phyloP scores from a whole-genome alignment of 2,797 vertebrate genomes.

The Iguana delicatissima region DNA sequence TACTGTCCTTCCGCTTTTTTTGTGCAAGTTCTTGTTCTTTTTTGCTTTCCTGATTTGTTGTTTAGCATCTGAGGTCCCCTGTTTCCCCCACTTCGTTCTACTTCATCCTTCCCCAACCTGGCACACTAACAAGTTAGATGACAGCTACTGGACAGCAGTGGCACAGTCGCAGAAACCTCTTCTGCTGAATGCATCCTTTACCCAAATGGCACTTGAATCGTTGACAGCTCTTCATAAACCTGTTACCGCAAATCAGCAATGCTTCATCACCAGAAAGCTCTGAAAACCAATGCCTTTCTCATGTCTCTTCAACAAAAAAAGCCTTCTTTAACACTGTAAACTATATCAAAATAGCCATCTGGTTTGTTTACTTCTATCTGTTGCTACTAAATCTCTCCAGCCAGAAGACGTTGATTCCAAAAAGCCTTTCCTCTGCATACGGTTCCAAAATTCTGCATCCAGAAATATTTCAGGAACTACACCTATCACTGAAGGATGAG shows the following conservation, averaged over 20 bases:
- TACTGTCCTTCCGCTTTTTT: not conserved
- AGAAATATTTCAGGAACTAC: no score
- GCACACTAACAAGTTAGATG: not conserved
- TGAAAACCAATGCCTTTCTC: not conserved
- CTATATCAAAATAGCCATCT: not conserved
- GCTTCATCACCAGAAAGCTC: not conserved
- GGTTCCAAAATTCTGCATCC: not conserved
- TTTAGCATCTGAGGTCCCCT: not conserved
- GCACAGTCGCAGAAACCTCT: not conserved
- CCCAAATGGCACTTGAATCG: not conserved
- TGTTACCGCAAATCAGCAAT: not conserved
- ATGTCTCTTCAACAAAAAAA: not conserved
- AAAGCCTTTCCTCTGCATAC: not conserved
- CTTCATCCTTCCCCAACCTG: not conserved
- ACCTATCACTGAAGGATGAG: no score
- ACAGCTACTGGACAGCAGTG: not conserved
- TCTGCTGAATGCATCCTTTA: not conserved
- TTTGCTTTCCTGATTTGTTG: not conserved
- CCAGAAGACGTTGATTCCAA: not conserved
- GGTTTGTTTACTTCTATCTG: not conserved
- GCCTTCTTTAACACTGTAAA: not conserved
- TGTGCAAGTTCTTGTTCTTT: not conserved
- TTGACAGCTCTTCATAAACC: not conserved
- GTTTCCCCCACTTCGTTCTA: not conserved
- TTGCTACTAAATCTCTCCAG: not conserved